phyloP scores from a whole-genome alignment of 2,888 invertebrate species.

The Oscheius onirici region DNA sequence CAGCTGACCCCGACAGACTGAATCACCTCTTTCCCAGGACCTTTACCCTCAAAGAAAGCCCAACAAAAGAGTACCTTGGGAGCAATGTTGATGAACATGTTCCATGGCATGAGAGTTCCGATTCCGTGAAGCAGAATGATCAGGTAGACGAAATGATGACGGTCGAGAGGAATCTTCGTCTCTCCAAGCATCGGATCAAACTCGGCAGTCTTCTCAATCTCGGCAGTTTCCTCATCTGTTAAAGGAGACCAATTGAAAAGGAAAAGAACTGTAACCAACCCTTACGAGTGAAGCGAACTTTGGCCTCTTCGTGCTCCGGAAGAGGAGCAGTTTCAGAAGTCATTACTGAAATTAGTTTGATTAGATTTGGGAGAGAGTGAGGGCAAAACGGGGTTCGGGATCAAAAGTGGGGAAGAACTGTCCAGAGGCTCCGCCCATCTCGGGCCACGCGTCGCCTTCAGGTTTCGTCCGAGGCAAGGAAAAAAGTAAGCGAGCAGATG shows the following conservation, averaged over 20 bases:
- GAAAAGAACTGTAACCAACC: not conserved
- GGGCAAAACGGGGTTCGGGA: not conserved
- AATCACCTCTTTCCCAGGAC: no score
- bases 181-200: conserved; percentile 11
- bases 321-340: conserved; percentile 1
- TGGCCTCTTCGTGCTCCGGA: not conserved
- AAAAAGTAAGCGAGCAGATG: no score
- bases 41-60: no score
- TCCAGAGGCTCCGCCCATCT: not conserved
- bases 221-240: conserved; percentile 6
- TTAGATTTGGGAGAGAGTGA: not conserved
- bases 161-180: conserved; percentile 30
- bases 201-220: conserved; percentile 17
- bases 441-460: not conserved
- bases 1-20: no score
- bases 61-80: conserved; percentile 45
- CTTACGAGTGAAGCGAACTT: not conserved
- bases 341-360: not conserved
- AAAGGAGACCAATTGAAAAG: no score
- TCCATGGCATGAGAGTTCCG: conserved; percentile 95
- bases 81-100: conserved; percentile 90
- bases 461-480: no score
- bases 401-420: not conserved
- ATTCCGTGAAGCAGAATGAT: conserved; percentile 92
- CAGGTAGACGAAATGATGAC: conserved; percentile 72